These are phyloP conservation scores for Eustalomyia histrio DNA, from an alignment of 2,888 invertebrate species.

Conservation along the genomic window DNA sequence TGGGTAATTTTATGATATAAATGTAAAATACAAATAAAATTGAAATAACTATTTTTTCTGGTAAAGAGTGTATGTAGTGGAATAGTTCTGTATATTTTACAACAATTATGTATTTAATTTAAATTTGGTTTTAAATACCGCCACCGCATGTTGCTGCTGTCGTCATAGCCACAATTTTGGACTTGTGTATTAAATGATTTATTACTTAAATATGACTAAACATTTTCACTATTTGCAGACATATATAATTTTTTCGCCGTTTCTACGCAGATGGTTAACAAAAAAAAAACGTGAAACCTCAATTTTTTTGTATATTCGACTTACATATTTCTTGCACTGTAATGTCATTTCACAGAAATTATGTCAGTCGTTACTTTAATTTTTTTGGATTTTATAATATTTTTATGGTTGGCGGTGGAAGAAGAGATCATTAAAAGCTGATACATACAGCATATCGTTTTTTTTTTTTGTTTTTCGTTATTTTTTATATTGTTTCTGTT, in stretches of 20 bases:
- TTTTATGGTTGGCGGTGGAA: slow-evolving; percentile 1
- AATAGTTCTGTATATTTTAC: slow-evolving; percentile 40
- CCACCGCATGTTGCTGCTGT: slow-evolving; percentile 63
- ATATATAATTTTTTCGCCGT: background rate
- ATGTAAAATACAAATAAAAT: background rate
- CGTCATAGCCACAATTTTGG: slow-evolving; percentile 64
- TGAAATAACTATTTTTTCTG: slow-evolving; percentile 5
- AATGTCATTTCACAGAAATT: slow-evolving; percentile 57
- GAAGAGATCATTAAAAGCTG: slow-evolving; percentile 20
- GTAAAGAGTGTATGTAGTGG: slow-evolving; percentile 23
- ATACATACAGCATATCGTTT: slow-evolving; percentile 1
- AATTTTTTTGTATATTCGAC: slow-evolving; percentile 1
- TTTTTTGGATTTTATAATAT: slow-evolving; percentile 21
- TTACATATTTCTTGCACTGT: slow-evolving; percentile 36
- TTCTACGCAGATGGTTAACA: background rate
- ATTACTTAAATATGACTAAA: slow-evolving; percentile 76
- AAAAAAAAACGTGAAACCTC: slow-evolving; percentile 20
- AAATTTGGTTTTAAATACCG: slow-evolving; percentile 71
- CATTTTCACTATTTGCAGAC: slow-evolving; percentile 68
- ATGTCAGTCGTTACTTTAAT: slow-evolving; percentile 49
- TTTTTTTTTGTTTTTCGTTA: background rate
- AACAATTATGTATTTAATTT: slow-evolving; percentile 70
- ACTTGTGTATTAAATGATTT: slow-evolving; percentile 71
- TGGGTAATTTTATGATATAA: background rate
- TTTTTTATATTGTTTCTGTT: slow-evolving; percentile 32